Conservation (phyloP, 2,888 invertebrate genomes). For the Lottia gigantea region DNA sequence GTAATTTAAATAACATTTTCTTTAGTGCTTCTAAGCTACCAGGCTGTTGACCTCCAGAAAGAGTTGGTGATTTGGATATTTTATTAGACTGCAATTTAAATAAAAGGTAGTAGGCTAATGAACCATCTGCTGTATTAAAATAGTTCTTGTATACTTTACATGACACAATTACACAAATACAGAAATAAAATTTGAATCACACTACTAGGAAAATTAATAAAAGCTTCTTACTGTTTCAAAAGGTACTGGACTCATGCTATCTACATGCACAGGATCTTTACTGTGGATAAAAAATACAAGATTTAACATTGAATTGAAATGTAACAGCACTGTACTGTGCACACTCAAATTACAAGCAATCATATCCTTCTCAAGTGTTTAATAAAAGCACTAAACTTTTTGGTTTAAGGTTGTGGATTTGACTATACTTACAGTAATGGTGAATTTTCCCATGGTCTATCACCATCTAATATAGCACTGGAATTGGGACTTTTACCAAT, state of each 20-base stretch:
- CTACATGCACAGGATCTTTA: conserved; percentile 45
- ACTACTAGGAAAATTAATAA: too few relatives aligned
- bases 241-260: conserved; percentile 10
- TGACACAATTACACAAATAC: too few relatives aligned
- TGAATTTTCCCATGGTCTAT: conserved; percentile 54
- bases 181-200: too few relatives aligned
- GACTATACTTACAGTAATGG: background rate
- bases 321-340: background rate
- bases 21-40: conserved; percentile 61
- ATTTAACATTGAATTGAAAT: too few relatives aligned
- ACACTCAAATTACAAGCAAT: background rate
- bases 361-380: background rate
- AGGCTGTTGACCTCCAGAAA: conserved; percentile 53
- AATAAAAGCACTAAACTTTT: background rate
- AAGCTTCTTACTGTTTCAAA: too few relatives aligned
- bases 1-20: conserved; percentile 61
- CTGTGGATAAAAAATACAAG: conserved; percentile 35
- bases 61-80: conserved; percentile 29
- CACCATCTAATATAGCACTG: conserved; percentile 49
- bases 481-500: conserved; percentile 35
- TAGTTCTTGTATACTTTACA: too few relatives aligned
- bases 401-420: background rate
- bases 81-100: conserved; percentile 22
- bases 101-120: too few relatives aligned
- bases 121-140: too few relatives aligned